Conservation (phyloP, 1,140 invertebrate genomes). For the Whitmania pigra region DNA sequence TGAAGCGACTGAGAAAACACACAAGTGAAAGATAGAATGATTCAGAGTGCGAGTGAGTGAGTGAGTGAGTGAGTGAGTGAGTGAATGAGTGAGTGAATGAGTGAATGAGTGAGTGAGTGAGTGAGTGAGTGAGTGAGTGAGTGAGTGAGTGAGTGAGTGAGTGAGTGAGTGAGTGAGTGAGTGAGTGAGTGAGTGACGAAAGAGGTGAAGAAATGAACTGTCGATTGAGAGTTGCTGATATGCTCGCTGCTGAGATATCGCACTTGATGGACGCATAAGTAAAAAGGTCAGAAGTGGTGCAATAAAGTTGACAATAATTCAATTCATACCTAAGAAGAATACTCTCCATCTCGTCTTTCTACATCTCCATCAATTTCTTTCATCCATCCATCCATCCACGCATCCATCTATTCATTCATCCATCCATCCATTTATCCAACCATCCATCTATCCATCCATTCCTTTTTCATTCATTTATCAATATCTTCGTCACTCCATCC, state of each 20-base stretch:
- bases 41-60: conserved; percentile 17
- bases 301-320: too few species aligned
- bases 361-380: too few species aligned
- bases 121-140: conserved; percentile 2
- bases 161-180: neutral
- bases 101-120: neutral
- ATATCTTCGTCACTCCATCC: too few species aligned
- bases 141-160: conserved; percentile 5
- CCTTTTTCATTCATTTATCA: too few species aligned
- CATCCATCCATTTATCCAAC: too few species aligned
- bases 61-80: conserved; percentile 14
- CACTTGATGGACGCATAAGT: neutral
- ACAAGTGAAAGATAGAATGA: conserved; percentile 13
- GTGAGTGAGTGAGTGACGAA: neutral
- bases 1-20: conserved; percentile 1
- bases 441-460: too few species aligned
- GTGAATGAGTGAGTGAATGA: conserved; percentile 13
- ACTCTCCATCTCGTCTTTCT: too few species aligned
- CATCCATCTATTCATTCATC: too few species aligned
- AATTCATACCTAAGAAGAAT: too few species aligned
- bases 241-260: neutral
- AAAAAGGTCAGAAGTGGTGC: too few species aligned
- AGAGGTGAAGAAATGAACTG: neutral
- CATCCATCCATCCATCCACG: too few species aligned
- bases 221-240: neutral